phyloP scores from a whole-genome alignment of 1,140 invertebrate genomes.

The Stegodyphus dumicola region DNA sequence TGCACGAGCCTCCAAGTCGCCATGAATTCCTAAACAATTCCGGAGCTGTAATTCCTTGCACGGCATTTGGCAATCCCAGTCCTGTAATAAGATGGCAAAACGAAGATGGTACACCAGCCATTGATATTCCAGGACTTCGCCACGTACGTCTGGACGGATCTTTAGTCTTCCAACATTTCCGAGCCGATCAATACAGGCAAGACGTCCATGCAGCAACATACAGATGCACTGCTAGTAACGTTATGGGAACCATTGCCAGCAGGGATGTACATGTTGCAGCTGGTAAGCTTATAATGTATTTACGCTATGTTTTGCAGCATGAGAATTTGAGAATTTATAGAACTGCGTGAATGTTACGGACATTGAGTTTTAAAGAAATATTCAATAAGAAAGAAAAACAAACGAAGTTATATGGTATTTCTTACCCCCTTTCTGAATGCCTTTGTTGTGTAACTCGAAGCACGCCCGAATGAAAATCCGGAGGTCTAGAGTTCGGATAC shows the following conservation, averaged over 20 bases:
- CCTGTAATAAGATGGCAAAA: conserved; percentile 70
- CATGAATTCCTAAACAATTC: conserved; percentile 69
- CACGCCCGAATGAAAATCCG: too few species aligned
- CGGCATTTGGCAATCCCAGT: conserved; percentile 69
- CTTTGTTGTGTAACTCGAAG: too few species aligned
- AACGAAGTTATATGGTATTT: too few species aligned
- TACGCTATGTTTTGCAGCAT: not conserved
- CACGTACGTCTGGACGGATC: conserved; percentile 69
- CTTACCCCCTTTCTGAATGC: too few species aligned
- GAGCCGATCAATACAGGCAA: conserved; percentile 63
- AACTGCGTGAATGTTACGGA: too few species aligned
- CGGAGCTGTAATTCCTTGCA: conserved; percentile 72
- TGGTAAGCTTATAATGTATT: conserved; percentile 73
- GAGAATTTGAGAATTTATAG: too few species aligned
- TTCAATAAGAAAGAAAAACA: too few species aligned
- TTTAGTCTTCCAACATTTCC: conserved; percentile 69
- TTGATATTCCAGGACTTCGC: conserved; percentile 65
- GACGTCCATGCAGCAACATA: conserved; percentile 69
- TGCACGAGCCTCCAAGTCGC: conserved; percentile 67
- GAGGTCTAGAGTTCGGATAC: too few species aligned
- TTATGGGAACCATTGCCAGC: conserved; percentile 81
- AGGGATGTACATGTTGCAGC: conserved; percentile 83
- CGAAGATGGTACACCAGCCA: conserved; percentile 66
- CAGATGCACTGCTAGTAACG: conserved; percentile 80
- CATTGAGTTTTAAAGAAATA: too few species aligned